Conservation (phyloP, 2,888 invertebrate genomes). For the Clostera curtula region DNA sequence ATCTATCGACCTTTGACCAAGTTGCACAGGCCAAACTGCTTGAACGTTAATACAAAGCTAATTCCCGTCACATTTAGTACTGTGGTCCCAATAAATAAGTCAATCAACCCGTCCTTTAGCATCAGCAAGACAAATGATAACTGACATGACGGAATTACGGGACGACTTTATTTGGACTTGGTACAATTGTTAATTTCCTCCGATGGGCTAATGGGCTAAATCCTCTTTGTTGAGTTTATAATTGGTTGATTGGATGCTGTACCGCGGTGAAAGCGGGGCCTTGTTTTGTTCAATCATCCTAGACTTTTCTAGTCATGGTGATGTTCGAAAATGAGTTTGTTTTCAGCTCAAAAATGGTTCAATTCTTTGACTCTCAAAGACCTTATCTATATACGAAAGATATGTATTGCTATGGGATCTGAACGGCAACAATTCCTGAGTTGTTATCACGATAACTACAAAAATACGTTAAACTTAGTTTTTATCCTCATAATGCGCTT, state of each 20-base stretch:
- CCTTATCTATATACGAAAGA: no score
- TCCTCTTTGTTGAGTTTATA: slow-evolving; percentile 59
- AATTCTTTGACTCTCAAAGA: no score
- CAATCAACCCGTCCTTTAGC: slow-evolving; percentile 40
- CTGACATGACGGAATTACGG: slow-evolving; percentile 65
- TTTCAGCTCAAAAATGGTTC: no score
- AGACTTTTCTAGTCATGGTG: slow-evolving; percentile 16
- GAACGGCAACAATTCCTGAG: no score
- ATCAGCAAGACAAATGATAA: slow-evolving; percentile 55
- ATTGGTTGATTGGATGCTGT: slow-evolving; percentile 59
- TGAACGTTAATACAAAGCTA: slow-evolving; percentile 16
- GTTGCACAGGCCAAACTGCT: neutral
- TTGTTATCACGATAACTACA: no score
- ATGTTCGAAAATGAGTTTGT: no score
- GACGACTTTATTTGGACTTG: slow-evolving; percentile 67
- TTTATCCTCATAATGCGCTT: no score
- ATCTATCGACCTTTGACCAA: no score
- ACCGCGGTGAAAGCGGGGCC: slow-evolving; percentile 18
- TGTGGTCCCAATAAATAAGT: slow-evolving; percentile 39
- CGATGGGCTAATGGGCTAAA: slow-evolving; percentile 69
- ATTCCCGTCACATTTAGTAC: slow-evolving; percentile 26
- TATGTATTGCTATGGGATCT: no score
- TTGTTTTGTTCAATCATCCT: slow-evolving; percentile 4
- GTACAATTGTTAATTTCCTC: slow-evolving; percentile 74
- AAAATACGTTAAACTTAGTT: no score